Evolutionary conservation across 2,888 invertebrate genomes (phyloP).

Genomic region (Rhabditoides inermis): DNA sequence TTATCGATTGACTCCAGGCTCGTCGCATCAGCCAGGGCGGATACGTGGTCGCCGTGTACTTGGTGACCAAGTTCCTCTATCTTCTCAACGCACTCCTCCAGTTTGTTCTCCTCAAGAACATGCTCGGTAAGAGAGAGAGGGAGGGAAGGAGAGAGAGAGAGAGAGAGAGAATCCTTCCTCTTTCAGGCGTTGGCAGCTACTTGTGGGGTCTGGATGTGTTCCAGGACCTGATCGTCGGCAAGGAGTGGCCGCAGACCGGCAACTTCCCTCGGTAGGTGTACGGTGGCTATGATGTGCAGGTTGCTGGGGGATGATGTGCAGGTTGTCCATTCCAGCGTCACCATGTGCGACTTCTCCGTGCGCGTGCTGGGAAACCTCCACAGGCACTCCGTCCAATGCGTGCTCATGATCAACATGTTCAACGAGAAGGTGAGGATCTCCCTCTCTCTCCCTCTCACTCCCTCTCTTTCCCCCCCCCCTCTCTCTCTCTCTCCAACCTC

Average conservation of each 20-base stretch:
- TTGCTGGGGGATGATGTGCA: not conserved
- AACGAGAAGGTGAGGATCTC: too few species aligned
- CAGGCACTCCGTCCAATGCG: conserved; percentile 50
- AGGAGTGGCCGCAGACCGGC: conserved; percentile 50
- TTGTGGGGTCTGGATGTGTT: conserved; percentile 49
- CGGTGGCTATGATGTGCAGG: not conserved
- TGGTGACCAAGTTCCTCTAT: conserved; percentile 45
- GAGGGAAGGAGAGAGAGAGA: too few species aligned
- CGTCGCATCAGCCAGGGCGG: too few species aligned
- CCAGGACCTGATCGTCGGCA: conserved; percentile 39
- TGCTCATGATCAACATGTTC: conserved; percentile 50
- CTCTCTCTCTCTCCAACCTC: too few species aligned
- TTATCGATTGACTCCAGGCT: too few species aligned
- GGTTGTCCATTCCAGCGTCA: conserved; percentile 31
- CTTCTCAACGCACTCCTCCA: conserved; percentile 45
- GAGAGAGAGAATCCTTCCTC: too few species aligned
- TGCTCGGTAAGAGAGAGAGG: too few species aligned
- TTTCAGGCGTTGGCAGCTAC: conserved; percentile 39
- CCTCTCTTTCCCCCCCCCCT: conserved; percentile 46
- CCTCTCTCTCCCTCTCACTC: too few species aligned
- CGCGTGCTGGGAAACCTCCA: conserved; percentile 50
- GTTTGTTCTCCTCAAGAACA: conserved; percentile 42
- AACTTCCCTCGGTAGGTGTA: conserved; percentile 35
- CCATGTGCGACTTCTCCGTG: conserved; percentile 51
- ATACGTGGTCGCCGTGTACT: too few species aligned